phyloP scores from a whole-genome alignment of 2,113 vertebrate species.

The Orcinus orca region DNA sequence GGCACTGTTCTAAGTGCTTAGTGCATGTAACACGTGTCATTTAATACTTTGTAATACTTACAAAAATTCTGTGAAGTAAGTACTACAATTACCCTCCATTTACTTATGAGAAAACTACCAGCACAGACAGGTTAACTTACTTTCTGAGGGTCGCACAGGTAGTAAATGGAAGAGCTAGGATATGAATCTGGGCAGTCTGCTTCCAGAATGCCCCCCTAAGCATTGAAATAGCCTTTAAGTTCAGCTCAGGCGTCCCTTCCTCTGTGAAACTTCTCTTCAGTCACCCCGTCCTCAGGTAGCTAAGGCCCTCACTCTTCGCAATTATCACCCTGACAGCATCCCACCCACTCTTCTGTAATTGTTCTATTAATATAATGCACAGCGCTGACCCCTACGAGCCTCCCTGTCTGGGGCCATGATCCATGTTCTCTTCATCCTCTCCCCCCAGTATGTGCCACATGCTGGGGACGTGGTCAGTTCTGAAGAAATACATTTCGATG shows the following conservation, averaged over 20 bases:
- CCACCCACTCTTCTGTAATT: neutral
- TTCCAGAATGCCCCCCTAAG: neutral
- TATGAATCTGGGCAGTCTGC: neutral
- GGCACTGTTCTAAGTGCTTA: neutral
- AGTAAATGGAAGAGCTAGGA: neutral
- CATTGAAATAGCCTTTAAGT: neutral
- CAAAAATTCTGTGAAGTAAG: neutral
- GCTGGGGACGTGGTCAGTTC: neutral
- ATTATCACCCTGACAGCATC: neutral
- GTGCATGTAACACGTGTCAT: neutral
- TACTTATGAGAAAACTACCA: neutral
- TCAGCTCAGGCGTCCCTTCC: neutral
- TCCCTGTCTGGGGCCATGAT: neutral
- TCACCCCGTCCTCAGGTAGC: neutral
- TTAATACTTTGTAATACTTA: neutral
- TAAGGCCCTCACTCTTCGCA: neutral
- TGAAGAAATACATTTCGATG: neutral
- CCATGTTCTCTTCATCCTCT: neutral
- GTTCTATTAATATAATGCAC: too few relatives aligned
- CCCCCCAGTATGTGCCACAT: neutral
- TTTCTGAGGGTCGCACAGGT: neutral
- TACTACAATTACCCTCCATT: neutral
- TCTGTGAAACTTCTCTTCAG: neutral
- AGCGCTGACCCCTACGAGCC: too few relatives aligned
- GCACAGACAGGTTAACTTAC: neutral